These are phyloP conservation scores for Quadroppia sp. DNA, from an alignment of 2,888 invertebrate genomes.

Conservation along the genomic window DNA sequence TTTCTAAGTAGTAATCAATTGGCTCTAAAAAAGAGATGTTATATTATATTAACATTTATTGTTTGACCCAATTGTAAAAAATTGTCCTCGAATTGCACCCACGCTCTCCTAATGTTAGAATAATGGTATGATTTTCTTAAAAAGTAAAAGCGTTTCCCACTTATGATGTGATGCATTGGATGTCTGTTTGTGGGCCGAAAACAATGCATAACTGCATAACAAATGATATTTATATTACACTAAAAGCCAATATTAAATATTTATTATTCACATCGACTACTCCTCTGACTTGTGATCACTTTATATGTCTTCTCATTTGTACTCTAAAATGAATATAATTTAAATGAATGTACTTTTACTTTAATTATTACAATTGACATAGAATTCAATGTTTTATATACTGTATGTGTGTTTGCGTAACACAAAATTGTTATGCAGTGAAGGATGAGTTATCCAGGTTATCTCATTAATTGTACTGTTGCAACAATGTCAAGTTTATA, in stretches of 20 bases:
- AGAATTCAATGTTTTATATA: not conserved
- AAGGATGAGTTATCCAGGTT: conserved; percentile 35
- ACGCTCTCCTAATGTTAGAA: conserved; percentile 6
- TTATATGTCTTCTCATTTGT: conserved; percentile 1
- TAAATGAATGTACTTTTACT: not conserved
- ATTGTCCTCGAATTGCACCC: conserved; percentile 4
- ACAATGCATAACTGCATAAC: conserved; percentile 21
- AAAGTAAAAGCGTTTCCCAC: conserved; percentile 23
- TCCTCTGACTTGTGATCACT: not conserved
- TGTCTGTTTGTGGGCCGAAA: conserved; percentile 19
- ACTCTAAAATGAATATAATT: not conserved
- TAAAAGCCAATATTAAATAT: not conserved
- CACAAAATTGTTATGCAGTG: conserved; percentile 19
- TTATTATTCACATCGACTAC: not conserved
- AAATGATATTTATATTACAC: not conserved
- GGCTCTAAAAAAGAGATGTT: not conserved
- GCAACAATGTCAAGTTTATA: conserved; percentile 32
- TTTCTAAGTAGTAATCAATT: conserved; percentile 4
- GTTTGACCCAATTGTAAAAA: conserved; percentile 31
- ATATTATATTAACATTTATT: conserved; percentile 11
- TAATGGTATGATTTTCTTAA: conserved; percentile 18
- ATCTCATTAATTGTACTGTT: conserved; percentile 2
- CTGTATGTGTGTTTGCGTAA: conserved; percentile 15
- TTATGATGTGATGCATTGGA: conserved; percentile 16
- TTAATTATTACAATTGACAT: conserved; percentile 32